Evolutionary conservation across 2,888 invertebrate species (phyloP), one percentile per base, ranked within the genome.

Genomic region (Tethea ocularis): DNA sequence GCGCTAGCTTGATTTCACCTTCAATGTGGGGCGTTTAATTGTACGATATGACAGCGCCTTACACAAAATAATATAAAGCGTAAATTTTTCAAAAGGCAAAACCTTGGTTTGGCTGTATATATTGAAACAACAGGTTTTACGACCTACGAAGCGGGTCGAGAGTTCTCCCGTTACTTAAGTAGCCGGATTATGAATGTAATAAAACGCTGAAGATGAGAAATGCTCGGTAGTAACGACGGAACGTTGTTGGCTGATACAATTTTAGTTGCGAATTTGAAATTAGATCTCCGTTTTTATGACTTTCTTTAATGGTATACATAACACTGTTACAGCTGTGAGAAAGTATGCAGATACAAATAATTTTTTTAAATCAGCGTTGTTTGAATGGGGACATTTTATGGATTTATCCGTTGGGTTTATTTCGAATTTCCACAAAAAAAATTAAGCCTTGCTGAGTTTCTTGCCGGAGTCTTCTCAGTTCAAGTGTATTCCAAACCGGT

Each of bases 101-200:
- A 70, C 68, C 70, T 71, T 71, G 72, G 75, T 74, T 75, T 71
- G 72, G 72, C 10, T 46, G 69, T 69, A 69, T 64, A 69, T 57
- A 58, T 68, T 65, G 65, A 71, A 72, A 79, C 79, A 80, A 80
- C 78, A 77, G 76, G 80, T 78, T 80, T 79, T 76, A 77, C 67
- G 79, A 69, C 63, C 62, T 59, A 58, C 67, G 38, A 63, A 66
- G 64, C 57, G 53, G 57, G 58, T 33, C 15, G 23, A 51, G 38
- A 58, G 56, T 51, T 56, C 5, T 15, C 24, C 41, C 63, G 65
- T 70, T 69, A 65, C 72, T 74, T 74, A 68, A 70, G 69, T 64
- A 66, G 56, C 66, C 62, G 74, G 71, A 75, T 78, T 77, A 76
- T 74, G 68, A 75, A 75, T 67, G 74, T 75, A 74, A 77, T 77